These are phyloP conservation scores for Phymanthus crucifer DNA, from an alignment of 92 coral and sea anemone genomes.

Conservation along the genomic window DNA sequence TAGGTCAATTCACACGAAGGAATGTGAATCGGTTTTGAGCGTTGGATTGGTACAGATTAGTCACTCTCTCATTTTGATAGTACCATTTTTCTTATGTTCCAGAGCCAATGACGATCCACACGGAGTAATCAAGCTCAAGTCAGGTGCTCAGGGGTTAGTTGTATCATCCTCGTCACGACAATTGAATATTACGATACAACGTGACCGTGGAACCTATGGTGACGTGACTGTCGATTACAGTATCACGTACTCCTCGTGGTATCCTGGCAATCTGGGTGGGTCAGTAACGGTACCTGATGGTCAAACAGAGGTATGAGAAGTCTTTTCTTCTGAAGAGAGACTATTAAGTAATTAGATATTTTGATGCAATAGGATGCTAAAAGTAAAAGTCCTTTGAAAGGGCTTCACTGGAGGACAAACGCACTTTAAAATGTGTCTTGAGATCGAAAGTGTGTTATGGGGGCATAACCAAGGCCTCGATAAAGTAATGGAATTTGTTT, in stretches of 20 bases:
- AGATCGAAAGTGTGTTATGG: too few species aligned
- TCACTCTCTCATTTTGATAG: neutral
- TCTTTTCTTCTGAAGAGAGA: neutral
- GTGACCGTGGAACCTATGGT: conserved; percentile 89
- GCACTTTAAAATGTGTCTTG: too few species aligned
- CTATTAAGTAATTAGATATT: neutral
- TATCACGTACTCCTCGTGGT: conserved; percentile 72
- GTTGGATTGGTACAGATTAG: too few species aligned
- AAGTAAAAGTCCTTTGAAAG: neutral
- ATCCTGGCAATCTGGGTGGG: conserved; percentile 62
- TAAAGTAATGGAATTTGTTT: too few species aligned
- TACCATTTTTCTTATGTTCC: neutral
- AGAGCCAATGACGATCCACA: conserved; percentile 98
- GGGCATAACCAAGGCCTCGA: too few species aligned
- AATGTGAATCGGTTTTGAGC: too few species aligned
- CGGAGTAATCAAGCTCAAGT: conserved; percentile 77
- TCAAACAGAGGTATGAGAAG: conserved; percentile 56
- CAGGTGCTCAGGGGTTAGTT: conserved; percentile 57
- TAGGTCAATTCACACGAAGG: too few species aligned
- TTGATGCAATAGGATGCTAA: neutral
- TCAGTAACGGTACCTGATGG: conserved; percentile 54
- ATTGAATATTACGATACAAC: conserved; percentile 67
- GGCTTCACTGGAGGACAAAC: too few species aligned
- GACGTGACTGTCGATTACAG: conserved; percentile 70
- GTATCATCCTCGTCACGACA: conserved; percentile 62